A percentile compares a stretch with the other conserved stretches of the same genome.
Conservation (phyloP, 2,888 invertebrate genomes). For the Limnephilus marmoratus region DNA sequence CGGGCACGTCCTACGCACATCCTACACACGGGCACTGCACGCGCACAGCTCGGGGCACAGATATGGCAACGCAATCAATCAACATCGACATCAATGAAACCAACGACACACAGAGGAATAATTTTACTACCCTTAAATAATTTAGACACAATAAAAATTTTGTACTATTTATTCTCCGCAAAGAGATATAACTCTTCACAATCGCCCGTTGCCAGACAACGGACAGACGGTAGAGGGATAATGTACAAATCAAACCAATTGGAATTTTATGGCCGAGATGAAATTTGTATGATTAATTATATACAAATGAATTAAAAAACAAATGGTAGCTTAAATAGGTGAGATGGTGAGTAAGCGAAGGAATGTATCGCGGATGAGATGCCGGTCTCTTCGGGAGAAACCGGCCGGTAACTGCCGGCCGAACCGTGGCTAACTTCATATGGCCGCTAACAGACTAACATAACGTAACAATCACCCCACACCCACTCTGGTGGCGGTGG, state of each 20-base stretch:
- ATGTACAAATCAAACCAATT: slow-evolving; percentile 46
- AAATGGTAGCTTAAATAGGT: slow-evolving; percentile 46
- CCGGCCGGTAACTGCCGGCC: slow-evolving; percentile 55
- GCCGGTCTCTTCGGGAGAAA: slow-evolving; percentile 41
- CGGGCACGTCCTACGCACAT: too few species aligned
- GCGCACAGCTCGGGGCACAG: slow-evolving; percentile 46
- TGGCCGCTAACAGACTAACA: slow-evolving; percentile 2
- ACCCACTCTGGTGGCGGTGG: background rate
- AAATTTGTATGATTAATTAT: slow-evolving; percentile 55
- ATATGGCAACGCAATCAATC: slow-evolving; percentile 53
- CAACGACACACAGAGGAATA: slow-evolving; percentile 58
- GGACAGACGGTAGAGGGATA: slow-evolving; percentile 21
- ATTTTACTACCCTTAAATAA: slow-evolving; percentile 65
- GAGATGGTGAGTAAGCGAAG: slow-evolving; percentile 54
- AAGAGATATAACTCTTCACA: slow-evolving; percentile 46
- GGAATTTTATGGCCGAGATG: slow-evolving; percentile 42
- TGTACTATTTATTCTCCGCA: slow-evolving; percentile 64
- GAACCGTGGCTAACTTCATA: slow-evolving; percentile 57
- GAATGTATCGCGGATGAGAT: slow-evolving; percentile 60
- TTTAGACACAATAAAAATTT: slow-evolving; percentile 65
- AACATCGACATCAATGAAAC: slow-evolving; percentile 53
- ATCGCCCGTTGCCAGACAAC: slow-evolving; percentile 28
- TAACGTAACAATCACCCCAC: background rate
- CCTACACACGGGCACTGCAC: background rate
- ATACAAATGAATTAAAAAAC: slow-evolving; percentile 60